Evolutionary conservation across 2,113 vertebrate genomes (phyloP).

Genomic region (Eulacestoma nigropectus): DNA sequence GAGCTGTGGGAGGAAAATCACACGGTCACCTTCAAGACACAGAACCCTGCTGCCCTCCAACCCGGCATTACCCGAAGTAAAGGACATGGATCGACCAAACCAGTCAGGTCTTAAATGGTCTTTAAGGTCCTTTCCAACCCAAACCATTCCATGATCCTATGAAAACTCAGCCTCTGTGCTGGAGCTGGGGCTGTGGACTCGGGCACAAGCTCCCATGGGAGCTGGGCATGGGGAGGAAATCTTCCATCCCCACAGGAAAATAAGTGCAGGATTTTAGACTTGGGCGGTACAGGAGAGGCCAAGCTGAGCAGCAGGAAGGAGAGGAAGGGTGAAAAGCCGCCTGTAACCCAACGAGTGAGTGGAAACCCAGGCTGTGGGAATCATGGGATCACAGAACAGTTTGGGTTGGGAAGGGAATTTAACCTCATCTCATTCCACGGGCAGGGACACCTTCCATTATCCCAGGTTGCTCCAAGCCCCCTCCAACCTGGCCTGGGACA

Average conservation of each 20-base stretch:
- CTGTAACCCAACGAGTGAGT: not conserved
- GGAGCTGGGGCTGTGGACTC: not conserved
- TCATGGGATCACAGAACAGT: not conserved
- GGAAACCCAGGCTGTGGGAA: not conserved
- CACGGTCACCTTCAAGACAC: not conserved
- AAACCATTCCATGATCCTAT: not conserved
- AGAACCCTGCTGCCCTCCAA: not conserved
- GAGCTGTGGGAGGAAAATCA: constrained; percentile 65
- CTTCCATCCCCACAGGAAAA: fast-evolving
- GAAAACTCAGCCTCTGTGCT: not conserved
- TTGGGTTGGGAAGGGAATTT: not conserved
- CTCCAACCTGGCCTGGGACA: fast-evolving
- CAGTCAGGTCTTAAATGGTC: fast-evolving
- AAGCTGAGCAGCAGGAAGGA: not conserved
- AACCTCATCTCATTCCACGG: not conserved
- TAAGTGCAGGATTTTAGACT: not conserved
- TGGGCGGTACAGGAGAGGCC: not conserved
- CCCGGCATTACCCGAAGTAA: fast-evolving
- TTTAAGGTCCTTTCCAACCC: not conserved
- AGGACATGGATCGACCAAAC: fast-evolving
- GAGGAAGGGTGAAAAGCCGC: not conserved
- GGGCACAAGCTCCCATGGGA: fast-evolving
- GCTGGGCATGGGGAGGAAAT: not conserved
- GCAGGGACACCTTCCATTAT: not conserved
- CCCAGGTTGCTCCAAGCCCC: not conserved